Percentiles rank a stretch among this genome's conserved stretches.
Conservation (phyloP, 2,888 invertebrate species). For the Lithophane socia region DNA sequence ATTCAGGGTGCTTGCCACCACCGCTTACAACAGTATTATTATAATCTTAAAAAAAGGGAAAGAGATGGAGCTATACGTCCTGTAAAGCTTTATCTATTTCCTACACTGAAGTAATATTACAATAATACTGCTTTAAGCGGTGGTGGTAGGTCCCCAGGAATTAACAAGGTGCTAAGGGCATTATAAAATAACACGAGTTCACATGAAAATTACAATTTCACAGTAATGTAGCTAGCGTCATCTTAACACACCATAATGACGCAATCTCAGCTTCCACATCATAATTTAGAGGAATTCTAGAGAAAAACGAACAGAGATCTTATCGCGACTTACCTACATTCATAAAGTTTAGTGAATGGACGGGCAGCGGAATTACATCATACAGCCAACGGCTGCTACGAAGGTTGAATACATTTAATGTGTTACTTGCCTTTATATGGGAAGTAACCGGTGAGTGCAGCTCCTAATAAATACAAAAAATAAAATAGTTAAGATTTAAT, state of each 20-base stretch:
- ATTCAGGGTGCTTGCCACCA: not conserved
- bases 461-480: not conserved
- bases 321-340: constrained; percentile 55
- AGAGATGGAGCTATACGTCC: too few species aligned
- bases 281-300: constrained; percentile 46
- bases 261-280: constrained; percentile 13
- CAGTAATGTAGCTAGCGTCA: not conserved
- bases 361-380: constrained; percentile 33
- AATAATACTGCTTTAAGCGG: too few species aligned
- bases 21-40: too few species aligned
- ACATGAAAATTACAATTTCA: not conserved
- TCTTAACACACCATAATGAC: constrained; percentile 12
- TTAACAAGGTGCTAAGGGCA: too few species aligned
- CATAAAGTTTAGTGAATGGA: constrained; percentile 62
- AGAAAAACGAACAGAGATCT: constrained; percentile 47
- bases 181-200: not conserved
- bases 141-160: not conserved
- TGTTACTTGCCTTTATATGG: not conserved
- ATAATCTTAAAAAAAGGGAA: too few species aligned
- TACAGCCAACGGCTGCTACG: constrained; percentile 17
- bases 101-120: too few species aligned
- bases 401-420: constrained; percentile 19
- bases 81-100: too few species aligned
- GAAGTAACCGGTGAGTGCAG: not conserved
- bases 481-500: too few species aligned